Base-by-base conservation (phyloP, 1,140 invertebrate species). In the Achatina immaculata region DNA sequence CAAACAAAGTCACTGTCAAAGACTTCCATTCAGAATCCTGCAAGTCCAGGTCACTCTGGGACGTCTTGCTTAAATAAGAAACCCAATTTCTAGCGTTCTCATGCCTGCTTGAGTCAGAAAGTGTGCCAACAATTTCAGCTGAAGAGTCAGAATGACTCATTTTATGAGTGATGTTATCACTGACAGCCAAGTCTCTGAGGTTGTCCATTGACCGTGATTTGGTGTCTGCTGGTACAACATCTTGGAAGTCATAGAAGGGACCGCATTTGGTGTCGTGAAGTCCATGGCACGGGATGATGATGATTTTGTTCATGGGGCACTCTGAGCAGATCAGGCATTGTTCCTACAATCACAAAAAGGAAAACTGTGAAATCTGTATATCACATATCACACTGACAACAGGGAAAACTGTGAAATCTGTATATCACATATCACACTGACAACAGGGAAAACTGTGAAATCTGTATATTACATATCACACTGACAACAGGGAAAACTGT, bases 251-350 rank as follows among this genome's bases (percentile, higher is more conserved):
- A 40, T 58, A 62, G 36, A 76, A 62, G 7, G 74, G 55, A 19
- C 74, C 55, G 62, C 74, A 76, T 21, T 42, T 58, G 55, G 74
- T 76, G 51, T 76, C 40, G 11, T 76, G 74, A 58, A 76, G 21
- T 1, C 74, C 34, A 19, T 76, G 55, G 55, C 74, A 76, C 11
- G 51, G 74, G 6, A 6, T 62, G 51, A 36, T 76, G 74, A 76
- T 76, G 74, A 76, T 76, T 40, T 55, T 58, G 55, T 76, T 76
- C 24, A 65, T 2, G n/a, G 74, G 74, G 31, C 74, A 76, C 21
- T 43, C 7, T 36, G 55, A 76, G 28, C 74, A 76, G 31, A 21
- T 1, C 74, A 58, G 0, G 36, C 74, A 76, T 42, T 55, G 9
- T 42, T 76, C 51, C 74, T 76, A 55, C n/a, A 40, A 45, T 19